These are phyloP conservation scores for Microchrysa polita DNA, from an alignment of 2,888 invertebrate species.

Conservation along the genomic window DNA sequence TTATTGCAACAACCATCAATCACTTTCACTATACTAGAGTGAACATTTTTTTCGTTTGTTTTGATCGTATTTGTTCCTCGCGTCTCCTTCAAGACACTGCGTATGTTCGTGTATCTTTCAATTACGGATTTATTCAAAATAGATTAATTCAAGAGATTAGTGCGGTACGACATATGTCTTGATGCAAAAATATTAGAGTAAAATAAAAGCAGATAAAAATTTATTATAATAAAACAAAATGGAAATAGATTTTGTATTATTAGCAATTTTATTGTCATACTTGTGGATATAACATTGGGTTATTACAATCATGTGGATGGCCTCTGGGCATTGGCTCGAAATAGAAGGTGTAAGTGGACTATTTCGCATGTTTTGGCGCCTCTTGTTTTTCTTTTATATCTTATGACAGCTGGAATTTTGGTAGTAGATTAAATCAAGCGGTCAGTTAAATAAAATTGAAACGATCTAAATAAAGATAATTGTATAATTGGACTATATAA, in stretches of 20 bases:
- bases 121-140: conserved; percentile 8
- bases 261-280: background rate
- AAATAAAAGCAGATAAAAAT: background rate
- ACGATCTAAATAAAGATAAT: no score
- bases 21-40: background rate
- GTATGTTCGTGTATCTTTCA: background rate
- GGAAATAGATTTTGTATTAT: background rate
- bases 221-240: no score
- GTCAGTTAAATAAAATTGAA: background rate
- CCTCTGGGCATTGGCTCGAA: background rate
- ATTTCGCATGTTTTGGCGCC: background rate
- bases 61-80: background rate
- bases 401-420: background rate
- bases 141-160: background rate
- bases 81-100: background rate
- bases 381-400: background rate
- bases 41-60: background rate
- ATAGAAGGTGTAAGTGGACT: background rate
- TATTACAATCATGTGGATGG: background rate
- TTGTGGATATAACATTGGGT: background rate
- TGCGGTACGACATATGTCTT: background rate
- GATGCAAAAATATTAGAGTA: background rate
- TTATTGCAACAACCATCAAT: background rate
- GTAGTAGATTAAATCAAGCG: background rate
- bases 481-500: no score